Conservation (phyloP, 2,888 invertebrate genomes). For the Orgyia antiqua region DNA sequence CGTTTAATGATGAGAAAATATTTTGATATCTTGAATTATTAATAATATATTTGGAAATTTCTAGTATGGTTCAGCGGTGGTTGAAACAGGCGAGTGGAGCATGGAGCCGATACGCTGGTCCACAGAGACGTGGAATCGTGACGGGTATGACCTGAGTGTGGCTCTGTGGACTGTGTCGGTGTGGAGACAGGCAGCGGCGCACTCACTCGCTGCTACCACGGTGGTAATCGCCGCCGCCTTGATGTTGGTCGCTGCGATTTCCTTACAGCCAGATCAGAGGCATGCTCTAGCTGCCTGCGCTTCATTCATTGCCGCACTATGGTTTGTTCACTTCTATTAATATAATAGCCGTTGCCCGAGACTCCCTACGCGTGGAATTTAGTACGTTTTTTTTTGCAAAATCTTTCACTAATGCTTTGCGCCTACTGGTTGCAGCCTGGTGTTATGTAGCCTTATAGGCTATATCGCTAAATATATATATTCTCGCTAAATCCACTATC, state of each 20-base stretch:
- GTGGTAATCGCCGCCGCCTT: slow-evolving; percentile 33
- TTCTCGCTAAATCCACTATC: too few species aligned
- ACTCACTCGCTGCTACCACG: slow-evolving; percentile 28
- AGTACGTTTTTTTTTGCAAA: too few species aligned
- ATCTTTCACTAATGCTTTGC: too few species aligned
- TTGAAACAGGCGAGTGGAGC: slow-evolving; percentile 60
- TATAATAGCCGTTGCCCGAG: neutral
- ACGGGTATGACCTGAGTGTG: neutral
- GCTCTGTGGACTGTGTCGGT: slow-evolving; percentile 1
- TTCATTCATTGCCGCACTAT: slow-evolving; percentile 46
- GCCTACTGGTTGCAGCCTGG: too few species aligned
- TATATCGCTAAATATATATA: too few species aligned
- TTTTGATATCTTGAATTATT: too few species aligned
- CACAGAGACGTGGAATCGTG: slow-evolving; percentile 11
- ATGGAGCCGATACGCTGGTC: slow-evolving; percentile 30
- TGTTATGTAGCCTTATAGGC: too few species aligned
- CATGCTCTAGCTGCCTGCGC: slow-evolving; percentile 52
- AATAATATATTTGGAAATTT: too few species aligned
- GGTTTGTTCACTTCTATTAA: slow-evolving; percentile 29
- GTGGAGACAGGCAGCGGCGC: slow-evolving; percentile 3
- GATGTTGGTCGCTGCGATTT: slow-evolving; percentile 38
- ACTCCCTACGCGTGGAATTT: too few species aligned
- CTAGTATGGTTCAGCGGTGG: too few species aligned
- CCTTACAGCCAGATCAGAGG: slow-evolving; percentile 40
- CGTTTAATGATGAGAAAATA: too few species aligned